Evolutionary conservation across 1,140 invertebrate species (phyloP).

Genomic region (Tetragnatha versicolor): DNA sequence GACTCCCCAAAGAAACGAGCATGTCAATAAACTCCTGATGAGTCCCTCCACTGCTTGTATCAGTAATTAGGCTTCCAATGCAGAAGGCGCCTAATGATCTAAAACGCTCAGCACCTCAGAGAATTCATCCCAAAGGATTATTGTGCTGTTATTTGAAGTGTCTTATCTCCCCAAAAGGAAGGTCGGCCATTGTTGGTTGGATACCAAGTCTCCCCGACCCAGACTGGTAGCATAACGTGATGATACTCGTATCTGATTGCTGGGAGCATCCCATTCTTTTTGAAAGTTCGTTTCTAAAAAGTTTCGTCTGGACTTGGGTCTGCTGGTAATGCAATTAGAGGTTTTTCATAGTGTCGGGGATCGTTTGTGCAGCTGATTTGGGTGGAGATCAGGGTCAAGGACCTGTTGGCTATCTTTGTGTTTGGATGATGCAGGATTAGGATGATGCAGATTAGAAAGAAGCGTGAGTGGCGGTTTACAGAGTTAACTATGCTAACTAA

Average conservation of each 20-base stretch:
- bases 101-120: too few species aligned
- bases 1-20: too few species aligned
- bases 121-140: conserved; percentile 14
- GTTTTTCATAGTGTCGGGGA: not conserved
- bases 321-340: not conserved
- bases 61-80: too few species aligned
- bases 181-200: conserved; percentile 12
- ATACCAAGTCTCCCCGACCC: not conserved
- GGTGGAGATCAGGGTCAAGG: too few species aligned
- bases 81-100: too few species aligned
- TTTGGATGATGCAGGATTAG: too few species aligned
- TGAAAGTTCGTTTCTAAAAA: not conserved
- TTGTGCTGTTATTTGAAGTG: not conserved
- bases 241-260: not conserved
- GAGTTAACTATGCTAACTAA: too few species aligned
- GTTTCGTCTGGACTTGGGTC: not conserved
- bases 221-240: not conserved
- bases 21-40: too few species aligned
- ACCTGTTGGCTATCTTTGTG: too few species aligned
- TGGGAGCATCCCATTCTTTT: not conserved
- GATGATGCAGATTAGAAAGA: too few species aligned
- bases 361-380: not conserved
- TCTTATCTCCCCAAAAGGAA: not conserved
- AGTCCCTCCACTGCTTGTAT: too few species aligned
- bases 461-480: too few species aligned